phyloP scores from a whole-genome alignment of 1,140 invertebrate species.

The Drosophila ironensis region DNA sequence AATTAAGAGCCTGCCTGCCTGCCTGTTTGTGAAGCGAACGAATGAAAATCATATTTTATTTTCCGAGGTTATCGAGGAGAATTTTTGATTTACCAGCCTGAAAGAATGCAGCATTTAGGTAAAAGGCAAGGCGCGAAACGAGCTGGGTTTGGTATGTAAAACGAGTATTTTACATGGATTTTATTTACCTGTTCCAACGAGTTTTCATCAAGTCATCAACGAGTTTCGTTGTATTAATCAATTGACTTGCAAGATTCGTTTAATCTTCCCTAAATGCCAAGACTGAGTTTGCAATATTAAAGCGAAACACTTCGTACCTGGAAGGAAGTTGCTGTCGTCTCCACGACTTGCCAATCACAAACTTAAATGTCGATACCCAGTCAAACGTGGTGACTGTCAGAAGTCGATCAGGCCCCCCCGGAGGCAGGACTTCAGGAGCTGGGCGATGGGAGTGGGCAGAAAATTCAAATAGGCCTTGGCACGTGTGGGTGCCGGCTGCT shows the following conservation, averaged over 20 bases:
- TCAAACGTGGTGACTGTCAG: constrained; percentile 14
- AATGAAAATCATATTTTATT: constrained; percentile 19
- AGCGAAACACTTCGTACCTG: neutral
- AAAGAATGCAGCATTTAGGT: neutral
- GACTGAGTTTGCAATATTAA: neutral
- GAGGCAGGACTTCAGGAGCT: neutral
- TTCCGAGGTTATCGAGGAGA: constrained; percentile 5
- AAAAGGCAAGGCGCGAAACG: too few species aligned
- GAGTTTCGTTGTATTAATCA: too few species aligned
- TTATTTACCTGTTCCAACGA: too few species aligned
- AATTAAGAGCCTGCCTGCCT: constrained; percentile 25
- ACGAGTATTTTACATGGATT: too few species aligned
- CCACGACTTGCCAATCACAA: constrained; percentile 10
- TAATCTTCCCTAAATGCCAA: neutral
- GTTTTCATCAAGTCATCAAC: too few species aligned
- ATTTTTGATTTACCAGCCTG: neutral
- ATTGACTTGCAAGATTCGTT: too few species aligned
- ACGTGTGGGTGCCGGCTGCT: neutral
- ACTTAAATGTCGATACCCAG: constrained; percentile 20
- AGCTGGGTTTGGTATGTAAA: too few species aligned
- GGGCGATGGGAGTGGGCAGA: neutral
- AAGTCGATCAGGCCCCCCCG: neutral
- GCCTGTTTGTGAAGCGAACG: constrained; percentile 17
- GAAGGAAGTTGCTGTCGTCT: neutral
- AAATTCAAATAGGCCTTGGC: constrained; percentile 24